Evolutionary conservation across 2,797 vertebrate genomes (phyloP), one percentile per base, ranked within the genome.

Genomic region (Morelia viridis): DNA sequence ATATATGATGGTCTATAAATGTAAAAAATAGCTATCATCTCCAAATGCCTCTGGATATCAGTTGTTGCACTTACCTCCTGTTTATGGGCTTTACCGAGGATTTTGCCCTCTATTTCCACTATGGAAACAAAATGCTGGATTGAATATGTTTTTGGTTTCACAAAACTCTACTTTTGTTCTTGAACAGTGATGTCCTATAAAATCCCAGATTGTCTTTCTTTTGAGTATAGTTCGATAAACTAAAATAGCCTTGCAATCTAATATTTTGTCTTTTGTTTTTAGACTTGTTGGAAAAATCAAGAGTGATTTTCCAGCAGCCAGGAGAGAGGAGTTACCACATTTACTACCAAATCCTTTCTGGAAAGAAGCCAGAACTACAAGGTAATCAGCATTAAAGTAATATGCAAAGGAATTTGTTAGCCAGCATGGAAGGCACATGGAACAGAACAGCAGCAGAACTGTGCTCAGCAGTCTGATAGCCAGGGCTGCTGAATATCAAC

Each of bases 201-300:
- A 90, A 68, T 41, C 12, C 17, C 68, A 62, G 60, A 31, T 85
- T 31, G 0, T n/a, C 2, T 0, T 19, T 56, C 6, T 50, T 85
- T 41, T 53, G 56, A 41, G 5, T 53, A 85, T 0, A 0, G 0
- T 85, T 46, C 26, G 65, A 28, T 83, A 86, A 86, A 17, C 58
- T 93, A 87, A 5, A 50, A 89, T 46, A 61, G n/a, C 56, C 62
- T 89, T 91, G 88, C 94, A 0, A 19, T 28, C 5, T 13, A 17
- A 22, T 93, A 89, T 93, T 84, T 24, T 19, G 3, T 35, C 5
- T 94, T 87, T 94, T 92, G 31, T 85, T 93, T 95, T 85, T 91
- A 99, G 99, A 99, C 96, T 98, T 99, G 92, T 97, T 99, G 97
- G 99, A 99, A 98, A 99, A 99, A 98, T 99, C 99, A 60, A 98